Evolutionary conservation across 2,888 invertebrate species (phyloP).

Genomic region (Hemicrepidius hirtus): DNA sequence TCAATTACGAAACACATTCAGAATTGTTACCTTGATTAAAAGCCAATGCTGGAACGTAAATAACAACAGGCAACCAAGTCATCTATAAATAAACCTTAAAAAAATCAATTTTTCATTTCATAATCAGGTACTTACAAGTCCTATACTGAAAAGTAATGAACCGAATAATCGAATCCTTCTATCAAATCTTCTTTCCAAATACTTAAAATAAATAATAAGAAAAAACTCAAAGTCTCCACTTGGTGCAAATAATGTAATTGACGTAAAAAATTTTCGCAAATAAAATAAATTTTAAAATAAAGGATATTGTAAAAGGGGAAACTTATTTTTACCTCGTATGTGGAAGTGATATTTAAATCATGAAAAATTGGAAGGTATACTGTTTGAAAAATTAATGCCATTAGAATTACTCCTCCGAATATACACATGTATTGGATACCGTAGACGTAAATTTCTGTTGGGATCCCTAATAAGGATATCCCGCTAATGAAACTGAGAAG

Average conservation of each 20-base stretch:
- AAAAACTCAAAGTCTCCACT: too few species aligned
- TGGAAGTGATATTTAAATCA: conserved; percentile 83
- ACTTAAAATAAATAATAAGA: conserved; percentile 72
- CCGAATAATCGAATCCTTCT: conserved; percentile 82
- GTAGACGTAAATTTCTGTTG: conserved; percentile 87
- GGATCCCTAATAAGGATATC: conserved; percentile 85
- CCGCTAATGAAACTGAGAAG: conserved; percentile 82
- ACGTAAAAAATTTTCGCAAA: too few species aligned
- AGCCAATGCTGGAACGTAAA: conserved; percentile 85
- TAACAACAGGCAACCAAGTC: conserved; percentile 85
- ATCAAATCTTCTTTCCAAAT: conserved; percentile 83
- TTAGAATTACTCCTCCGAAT: conserved; percentile 77
- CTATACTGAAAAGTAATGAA: conserved; percentile 80
- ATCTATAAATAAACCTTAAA: conserved; percentile 74
- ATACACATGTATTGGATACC: conserved; percentile 86
- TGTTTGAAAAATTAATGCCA: conserved; percentile 80
- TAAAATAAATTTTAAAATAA: not conserved
- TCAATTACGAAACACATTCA: too few species aligned
- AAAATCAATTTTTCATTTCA: not conserved
- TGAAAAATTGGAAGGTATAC: conserved; percentile 86
- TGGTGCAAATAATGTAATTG: too few species aligned
- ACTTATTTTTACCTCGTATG: conserved; percentile 80
- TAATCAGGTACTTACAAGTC: conserved; percentile 78
- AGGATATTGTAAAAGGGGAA: not conserved
- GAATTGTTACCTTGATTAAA: conserved; percentile 83